phyloP scores from a whole-genome alignment of 1,140 invertebrate genomes.

The Nephotettix cincticeps region DNA sequence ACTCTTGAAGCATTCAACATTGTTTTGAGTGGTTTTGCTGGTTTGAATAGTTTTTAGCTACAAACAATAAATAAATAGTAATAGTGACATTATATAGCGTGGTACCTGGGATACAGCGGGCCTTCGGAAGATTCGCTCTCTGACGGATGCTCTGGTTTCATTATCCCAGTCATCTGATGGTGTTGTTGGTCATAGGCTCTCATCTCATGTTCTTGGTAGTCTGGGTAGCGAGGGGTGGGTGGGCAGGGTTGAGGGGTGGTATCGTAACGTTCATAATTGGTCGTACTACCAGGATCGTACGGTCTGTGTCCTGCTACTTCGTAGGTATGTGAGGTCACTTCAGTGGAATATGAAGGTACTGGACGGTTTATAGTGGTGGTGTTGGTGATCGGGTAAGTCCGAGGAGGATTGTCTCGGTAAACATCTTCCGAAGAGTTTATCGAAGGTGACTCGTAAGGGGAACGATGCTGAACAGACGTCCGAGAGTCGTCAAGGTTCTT shows the following conservation, averaged over 20 bases:
- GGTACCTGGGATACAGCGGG: constrained; percentile 69
- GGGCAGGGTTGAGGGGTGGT: constrained; percentile 53
- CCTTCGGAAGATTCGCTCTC: constrained; percentile 53
- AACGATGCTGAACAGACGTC: constrained; percentile 21
- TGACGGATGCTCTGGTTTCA: constrained; percentile 53
- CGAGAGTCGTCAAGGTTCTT: constrained; percentile 19
- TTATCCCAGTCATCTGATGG: constrained; percentile 36
- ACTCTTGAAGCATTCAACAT: constrained; percentile 21
- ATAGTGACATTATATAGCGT: too few relatives aligned
- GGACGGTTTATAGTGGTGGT: constrained; percentile 55
- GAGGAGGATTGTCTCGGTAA: constrained; percentile 40
- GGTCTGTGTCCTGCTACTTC: constrained; percentile 60
- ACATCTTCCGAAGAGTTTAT: constrained; percentile 46
- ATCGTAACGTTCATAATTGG: constrained; percentile 75
- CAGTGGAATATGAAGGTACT: constrained; percentile 62
- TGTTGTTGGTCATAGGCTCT: constrained; percentile 33
- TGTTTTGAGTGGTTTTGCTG: background rate
- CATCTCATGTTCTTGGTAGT: constrained; percentile 39
- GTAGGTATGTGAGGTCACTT: constrained; percentile 55
- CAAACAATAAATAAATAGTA: too few relatives aligned
- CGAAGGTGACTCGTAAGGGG: constrained; percentile 30
- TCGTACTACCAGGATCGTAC: constrained; percentile 59
- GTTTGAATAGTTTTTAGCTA: background rate
- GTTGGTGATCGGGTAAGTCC: constrained; percentile 34
- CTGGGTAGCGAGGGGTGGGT: constrained; percentile 51